A percentile compares a stretch with the other conserved stretches of the same genome.
These are phyloP conservation scores for Oncorhynchus nerka DNA, from an alignment of 2,113 vertebrate species.

Conservation along the genomic window DNA sequence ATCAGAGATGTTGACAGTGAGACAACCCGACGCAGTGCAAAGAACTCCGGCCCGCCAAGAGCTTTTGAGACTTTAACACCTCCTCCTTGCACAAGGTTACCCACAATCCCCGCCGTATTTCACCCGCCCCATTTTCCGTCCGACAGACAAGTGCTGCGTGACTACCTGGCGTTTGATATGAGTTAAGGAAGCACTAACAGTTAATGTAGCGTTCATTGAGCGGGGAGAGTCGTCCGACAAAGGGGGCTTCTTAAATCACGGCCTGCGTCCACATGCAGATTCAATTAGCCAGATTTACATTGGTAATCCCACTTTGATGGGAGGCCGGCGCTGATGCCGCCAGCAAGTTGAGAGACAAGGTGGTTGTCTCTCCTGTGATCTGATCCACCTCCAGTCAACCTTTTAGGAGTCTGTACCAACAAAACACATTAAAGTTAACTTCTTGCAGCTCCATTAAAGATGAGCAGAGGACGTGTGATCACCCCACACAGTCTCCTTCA, in stretches of 20 bases:
- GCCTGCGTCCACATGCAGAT: slow-evolving; percentile 56
- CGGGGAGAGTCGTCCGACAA: slow-evolving; percentile 28
- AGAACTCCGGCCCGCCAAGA: slow-evolving; percentile 42
- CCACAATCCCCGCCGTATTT: slow-evolving; percentile 54
- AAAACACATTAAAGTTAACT: slow-evolving; percentile 32
- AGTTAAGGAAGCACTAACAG: slow-evolving; percentile 57
- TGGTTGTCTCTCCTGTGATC: background rate
- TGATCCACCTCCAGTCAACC: slow-evolving; percentile 21
- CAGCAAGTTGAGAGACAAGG: background rate
- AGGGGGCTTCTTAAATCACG: slow-evolving; percentile 57
- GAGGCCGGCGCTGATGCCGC: background rate
- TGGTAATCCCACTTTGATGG: slow-evolving; percentile 37
- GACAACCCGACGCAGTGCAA: slow-evolving; percentile 34
- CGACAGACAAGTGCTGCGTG: slow-evolving; percentile 9
- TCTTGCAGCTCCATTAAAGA: slow-evolving; percentile 30
- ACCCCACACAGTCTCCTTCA: background rate
- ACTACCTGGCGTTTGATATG: slow-evolving; percentile 40
- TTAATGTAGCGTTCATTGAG: slow-evolving; percentile 61
- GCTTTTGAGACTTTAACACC: slow-evolving; percentile 52
- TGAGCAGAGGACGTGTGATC: background rate
- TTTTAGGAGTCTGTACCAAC: slow-evolving; percentile 8
- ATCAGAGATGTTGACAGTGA: slow-evolving; percentile 35
- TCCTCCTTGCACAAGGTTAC: slow-evolving; percentile 44
- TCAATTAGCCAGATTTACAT: slow-evolving; percentile 57
- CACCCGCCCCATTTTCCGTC: slow-evolving; percentile 39